A percentile compares a stretch with the other conserved stretches of the same genome.
These are phyloP conservation scores for Syrrhaptes paradoxus DNA, from an alignment of 2,113 vertebrate genomes.

Conservation along the genomic window DNA sequence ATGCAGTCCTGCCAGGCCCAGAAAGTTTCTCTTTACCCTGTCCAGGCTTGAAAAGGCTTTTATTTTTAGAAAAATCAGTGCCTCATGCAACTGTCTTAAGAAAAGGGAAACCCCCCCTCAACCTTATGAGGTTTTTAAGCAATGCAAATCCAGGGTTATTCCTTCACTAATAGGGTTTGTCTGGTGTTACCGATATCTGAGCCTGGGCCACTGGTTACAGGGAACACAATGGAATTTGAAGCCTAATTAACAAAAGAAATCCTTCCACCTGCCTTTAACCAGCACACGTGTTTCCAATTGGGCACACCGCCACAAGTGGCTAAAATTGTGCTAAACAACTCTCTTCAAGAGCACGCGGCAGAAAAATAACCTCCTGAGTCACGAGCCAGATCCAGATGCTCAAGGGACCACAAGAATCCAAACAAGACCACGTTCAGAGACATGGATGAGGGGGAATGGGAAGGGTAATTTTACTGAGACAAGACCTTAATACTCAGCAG, in stretches of 20 bases:
- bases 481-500: neutral
- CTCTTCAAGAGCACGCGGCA: neutral
- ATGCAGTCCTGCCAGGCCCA: neutral
- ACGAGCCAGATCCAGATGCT: slow-evolving; percentile 38
- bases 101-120: neutral
- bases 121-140: neutral
- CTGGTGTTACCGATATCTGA: neutral
- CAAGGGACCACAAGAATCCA: slow-evolving; percentile 14
- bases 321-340: slow-evolving; percentile 46
- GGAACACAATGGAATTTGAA: slow-evolving; percentile 48
- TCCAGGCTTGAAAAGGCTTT: neutral
- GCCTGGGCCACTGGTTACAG: slow-evolving; percentile 10
- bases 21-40: neutral
- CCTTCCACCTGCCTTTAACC: slow-evolving; percentile 51
- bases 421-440: neutral
- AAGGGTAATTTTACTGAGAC: neutral
- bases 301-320: slow-evolving; percentile 21
- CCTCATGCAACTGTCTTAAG: neutral
- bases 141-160: slow-evolving; percentile 7
- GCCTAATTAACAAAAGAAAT: slow-evolving; percentile 55
- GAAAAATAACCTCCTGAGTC: slow-evolving; percentile 24
- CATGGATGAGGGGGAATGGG: neutral
- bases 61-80: neutral
- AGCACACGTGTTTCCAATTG: slow-evolving; percentile 53
- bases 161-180: neutral